Conservation (phyloP, 2,113 vertebrate genomes). For the Alligator sinensis region DNA sequence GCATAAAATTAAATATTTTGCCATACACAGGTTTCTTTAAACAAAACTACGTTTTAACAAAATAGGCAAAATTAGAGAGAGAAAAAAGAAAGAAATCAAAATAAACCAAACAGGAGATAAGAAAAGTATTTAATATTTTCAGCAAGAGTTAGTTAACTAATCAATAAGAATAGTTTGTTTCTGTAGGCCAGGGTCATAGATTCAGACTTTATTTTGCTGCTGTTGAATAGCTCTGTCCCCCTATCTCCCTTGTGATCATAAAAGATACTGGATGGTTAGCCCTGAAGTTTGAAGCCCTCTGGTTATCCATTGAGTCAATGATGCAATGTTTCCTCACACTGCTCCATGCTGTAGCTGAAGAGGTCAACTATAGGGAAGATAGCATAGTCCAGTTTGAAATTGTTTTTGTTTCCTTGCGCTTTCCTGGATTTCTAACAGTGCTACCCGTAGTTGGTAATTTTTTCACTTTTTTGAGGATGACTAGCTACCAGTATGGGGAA, state of each 20-base stretch:
- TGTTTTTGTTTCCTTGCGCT: not conserved
- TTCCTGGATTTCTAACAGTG: not conserved
- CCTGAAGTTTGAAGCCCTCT: not conserved
- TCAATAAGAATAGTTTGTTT: not conserved
- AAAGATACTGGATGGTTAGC: not conserved
- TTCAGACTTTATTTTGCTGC: not conserved
- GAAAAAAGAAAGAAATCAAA: not conserved
- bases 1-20: not conserved
- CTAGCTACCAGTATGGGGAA: not conserved
- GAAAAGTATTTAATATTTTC: not conserved
- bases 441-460: not conserved
- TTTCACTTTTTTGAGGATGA: not conserved
- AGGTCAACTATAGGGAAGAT: not conserved
- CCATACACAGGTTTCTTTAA: not conserved
- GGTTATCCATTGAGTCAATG: not conserved
- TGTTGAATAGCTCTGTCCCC: not conserved
- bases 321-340: not conserved
- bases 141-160: not conserved
- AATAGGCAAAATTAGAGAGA: not conserved
- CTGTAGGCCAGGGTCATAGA: rapidly evolving
- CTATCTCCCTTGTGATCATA: not conserved
- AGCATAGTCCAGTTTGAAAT: not conserved
- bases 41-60: not conserved
- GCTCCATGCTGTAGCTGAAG: not conserved
- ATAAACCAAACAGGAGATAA: constrained; percentile 15